Conservation (phyloP, 2,797 vertebrate species). For the Loriculus beryllinus region DNA sequence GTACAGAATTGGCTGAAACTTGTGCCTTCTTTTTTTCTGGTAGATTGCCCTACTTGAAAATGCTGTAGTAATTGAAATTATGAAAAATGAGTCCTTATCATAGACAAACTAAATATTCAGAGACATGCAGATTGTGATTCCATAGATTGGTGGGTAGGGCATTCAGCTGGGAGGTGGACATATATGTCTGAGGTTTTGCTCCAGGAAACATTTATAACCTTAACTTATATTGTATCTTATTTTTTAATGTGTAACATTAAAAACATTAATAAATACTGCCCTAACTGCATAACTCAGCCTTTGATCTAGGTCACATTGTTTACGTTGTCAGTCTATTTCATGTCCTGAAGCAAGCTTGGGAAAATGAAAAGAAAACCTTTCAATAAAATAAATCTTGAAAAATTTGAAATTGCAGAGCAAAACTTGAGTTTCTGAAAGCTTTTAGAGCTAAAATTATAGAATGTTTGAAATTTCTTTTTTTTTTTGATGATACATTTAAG, state of each 20-base stretch:
- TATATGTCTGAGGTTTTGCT: accelerated
- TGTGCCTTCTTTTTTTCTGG: neutral
- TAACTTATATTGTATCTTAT: neutral
- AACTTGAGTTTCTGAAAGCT: neutral
- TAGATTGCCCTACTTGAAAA: neutral
- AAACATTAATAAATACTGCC: neutral
- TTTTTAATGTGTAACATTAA: neutral
- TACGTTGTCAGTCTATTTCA: neutral
- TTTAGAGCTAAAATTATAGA: neutral
- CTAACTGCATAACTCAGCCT: neutral
- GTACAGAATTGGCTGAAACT: neutral
- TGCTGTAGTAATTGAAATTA: neutral
- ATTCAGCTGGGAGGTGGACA: neutral
- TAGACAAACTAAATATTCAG: neutral
- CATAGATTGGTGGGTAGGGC: neutral
- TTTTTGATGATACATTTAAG: neutral
- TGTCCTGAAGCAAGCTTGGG: neutral
- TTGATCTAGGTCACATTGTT: neutral
- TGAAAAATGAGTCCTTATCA: neutral
- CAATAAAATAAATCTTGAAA: neutral
- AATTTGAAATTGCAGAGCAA: neutral
- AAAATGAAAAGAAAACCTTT: neutral
- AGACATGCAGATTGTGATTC: neutral
- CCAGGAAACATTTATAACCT: neutral
- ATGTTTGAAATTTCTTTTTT: neutral